These are phyloP conservation scores for Tenodera sinensis DNA, from an alignment of 2,888 invertebrate species.

Conservation along the genomic window DNA sequence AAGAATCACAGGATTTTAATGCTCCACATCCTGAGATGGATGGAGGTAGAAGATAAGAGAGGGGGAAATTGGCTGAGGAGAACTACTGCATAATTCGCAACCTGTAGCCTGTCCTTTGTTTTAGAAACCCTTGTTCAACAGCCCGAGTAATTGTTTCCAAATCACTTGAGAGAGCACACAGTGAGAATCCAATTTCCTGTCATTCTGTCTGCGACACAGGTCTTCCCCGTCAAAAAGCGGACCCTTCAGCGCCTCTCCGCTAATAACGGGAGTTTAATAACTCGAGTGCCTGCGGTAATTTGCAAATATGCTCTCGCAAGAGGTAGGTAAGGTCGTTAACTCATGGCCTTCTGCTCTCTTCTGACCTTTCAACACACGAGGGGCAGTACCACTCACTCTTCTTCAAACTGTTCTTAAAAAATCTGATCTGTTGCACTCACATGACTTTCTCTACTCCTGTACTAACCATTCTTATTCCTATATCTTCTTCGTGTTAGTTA, in stretches of 20 bases:
- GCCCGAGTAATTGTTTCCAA: not conserved
- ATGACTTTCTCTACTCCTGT: too few relatives aligned
- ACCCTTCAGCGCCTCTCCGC: not conserved
- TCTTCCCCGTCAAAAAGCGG: not conserved
- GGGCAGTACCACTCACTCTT: too few relatives aligned
- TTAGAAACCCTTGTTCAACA: not conserved
- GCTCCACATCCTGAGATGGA: too few relatives aligned
- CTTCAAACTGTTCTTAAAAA: too few relatives aligned
- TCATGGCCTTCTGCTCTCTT: too few relatives aligned
- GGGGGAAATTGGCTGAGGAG: not conserved
- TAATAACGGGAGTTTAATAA: not conserved
- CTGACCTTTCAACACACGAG: too few relatives aligned
- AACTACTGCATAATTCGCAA: too few relatives aligned
- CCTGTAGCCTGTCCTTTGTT: not conserved
- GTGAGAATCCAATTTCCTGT: not conserved
- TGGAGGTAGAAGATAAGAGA: not conserved
- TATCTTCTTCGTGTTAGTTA: too few relatives aligned
- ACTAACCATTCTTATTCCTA: too few relatives aligned
- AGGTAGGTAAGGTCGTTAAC: too few relatives aligned
- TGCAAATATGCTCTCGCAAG: not conserved
- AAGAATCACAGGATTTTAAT: too few relatives aligned
- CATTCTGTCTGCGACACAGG: not conserved
- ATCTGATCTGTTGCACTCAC: too few relatives aligned
- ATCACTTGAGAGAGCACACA: not conserved
- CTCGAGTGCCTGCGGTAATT: not conserved